Conservation (phyloP, 2,797 vertebrate genomes). For the Orientallactaga sibirica region DNA sequence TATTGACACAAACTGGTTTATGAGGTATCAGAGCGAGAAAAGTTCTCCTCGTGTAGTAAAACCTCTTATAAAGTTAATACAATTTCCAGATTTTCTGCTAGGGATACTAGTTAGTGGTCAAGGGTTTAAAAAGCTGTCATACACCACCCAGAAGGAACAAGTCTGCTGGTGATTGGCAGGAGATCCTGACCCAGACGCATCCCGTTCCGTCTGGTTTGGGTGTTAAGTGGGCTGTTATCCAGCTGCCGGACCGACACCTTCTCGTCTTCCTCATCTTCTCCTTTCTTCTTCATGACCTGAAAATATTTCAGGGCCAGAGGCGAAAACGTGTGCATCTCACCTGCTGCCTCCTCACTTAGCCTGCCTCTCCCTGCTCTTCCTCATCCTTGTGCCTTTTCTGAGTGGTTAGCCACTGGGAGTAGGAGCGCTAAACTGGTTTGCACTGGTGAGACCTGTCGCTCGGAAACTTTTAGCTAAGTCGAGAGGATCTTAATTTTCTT, state of each 20-base stretch:
- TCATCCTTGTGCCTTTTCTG: not conserved
- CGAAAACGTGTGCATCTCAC: not conserved
- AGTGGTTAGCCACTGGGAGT: not conserved
- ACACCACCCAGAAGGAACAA: not conserved
- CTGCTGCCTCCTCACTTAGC: not conserved
- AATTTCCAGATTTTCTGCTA: conserved; percentile 26
- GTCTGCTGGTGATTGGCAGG: not conserved
- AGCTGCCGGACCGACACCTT: not conserved
- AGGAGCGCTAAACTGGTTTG: not conserved
- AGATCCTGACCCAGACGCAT: not conserved
- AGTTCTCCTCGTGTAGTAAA: not conserved
- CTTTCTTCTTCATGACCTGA: conserved; percentile 31
- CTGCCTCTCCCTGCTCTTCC: not conserved
- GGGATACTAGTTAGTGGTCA: not conserved
- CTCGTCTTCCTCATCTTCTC: not conserved
- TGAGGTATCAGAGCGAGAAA: conserved; percentile 33
- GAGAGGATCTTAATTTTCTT: not conserved
- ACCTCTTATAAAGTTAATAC: conserved; percentile 8
- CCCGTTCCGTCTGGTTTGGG: not conserved
- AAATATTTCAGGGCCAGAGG: not conserved
- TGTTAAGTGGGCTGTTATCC: not conserved
- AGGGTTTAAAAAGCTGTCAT: not conserved
- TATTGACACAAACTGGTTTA: not conserved
- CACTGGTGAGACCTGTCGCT: not conserved
- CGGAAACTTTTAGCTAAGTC: not conserved